Evolutionary conservation across 2,888 invertebrate species (phyloP).

Genomic region (Agrotis segetum): DNA sequence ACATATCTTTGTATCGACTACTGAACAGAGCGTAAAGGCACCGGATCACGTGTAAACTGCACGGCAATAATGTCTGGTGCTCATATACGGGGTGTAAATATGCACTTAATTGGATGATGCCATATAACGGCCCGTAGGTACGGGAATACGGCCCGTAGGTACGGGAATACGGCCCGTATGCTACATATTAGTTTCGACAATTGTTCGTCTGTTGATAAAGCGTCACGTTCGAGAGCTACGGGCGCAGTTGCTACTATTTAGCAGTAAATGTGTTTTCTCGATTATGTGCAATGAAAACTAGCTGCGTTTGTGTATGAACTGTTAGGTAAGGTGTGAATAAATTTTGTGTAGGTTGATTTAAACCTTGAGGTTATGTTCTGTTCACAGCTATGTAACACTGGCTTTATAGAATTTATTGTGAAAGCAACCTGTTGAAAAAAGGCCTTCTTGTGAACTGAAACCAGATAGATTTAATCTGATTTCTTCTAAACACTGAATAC

Average conservation of each 20-base stretch:
- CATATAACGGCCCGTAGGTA: slow-evolving; percentile 67
- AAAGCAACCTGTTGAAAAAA: not conserved
- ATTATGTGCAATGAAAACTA: slow-evolving; percentile 28
- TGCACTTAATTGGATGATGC: slow-evolving; percentile 77
- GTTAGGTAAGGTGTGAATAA: not conserved
- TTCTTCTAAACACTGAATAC: no score
- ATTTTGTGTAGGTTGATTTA: slow-evolving; percentile 1
- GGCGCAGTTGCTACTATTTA: slow-evolving; percentile 56
- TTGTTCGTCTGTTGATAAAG: slow-evolving; percentile 68
- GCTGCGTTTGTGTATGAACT: not conserved
- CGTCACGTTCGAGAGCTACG: slow-evolving; percentile 49
- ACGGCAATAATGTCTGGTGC: slow-evolving; percentile 57
- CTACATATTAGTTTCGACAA: slow-evolving; percentile 71
- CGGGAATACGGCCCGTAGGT: slow-evolving; percentile 53
- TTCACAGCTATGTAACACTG: not conserved
- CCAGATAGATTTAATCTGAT: no score
- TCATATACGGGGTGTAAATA: slow-evolving; percentile 69
- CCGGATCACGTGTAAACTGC: slow-evolving; percentile 60
- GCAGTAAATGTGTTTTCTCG: slow-evolving; percentile 33
- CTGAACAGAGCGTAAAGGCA: slow-evolving; percentile 46
- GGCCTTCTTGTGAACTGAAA: no score
- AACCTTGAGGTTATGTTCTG: not conserved
- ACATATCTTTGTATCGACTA: slow-evolving; percentile 52
- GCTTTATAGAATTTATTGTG: not conserved
- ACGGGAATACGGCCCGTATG: slow-evolving; percentile 60